phyloP scores from a whole-genome alignment of 2,797 vertebrate genomes.

The Lophius americanus region DNA sequence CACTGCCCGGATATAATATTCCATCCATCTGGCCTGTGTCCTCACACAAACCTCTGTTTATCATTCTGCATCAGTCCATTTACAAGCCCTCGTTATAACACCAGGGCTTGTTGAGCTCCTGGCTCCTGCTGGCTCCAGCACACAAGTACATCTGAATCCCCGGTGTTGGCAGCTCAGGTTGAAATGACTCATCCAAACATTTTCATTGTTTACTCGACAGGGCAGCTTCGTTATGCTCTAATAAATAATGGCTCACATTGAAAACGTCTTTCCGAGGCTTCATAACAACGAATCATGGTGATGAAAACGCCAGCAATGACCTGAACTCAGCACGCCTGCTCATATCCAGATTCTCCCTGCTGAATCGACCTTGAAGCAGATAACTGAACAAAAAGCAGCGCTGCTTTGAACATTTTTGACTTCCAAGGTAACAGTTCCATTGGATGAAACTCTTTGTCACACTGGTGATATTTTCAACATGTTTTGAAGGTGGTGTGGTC shows the following conservation, averaged over 20 bases:
- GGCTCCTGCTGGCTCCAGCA: slow-evolving; percentile 37
- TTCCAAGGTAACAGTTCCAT: slow-evolving; percentile 30
- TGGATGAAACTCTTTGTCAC: slow-evolving; percentile 32
- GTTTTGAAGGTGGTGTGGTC: slow-evolving; percentile 10
- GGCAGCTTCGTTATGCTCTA: slow-evolving; percentile 28
- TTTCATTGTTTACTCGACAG: slow-evolving; percentile 33
- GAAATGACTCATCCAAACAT: slow-evolving; percentile 42
- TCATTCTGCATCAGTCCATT: slow-evolving; percentile 15
- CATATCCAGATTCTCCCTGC: background rate
- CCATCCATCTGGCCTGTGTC: background rate
- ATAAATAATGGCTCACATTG: slow-evolving; percentile 25
- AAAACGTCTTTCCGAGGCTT: background rate
- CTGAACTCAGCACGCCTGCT: background rate
- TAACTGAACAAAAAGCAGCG: background rate
- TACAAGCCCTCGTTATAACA: slow-evolving; percentile 40
- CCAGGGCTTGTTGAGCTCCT: slow-evolving; percentile 6
- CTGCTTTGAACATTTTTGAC: slow-evolving; percentile 29
- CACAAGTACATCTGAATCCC: slow-evolving; percentile 45
- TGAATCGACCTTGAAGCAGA: slow-evolving; percentile 19
- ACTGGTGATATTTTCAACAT: slow-evolving; percentile 11
- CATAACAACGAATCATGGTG: slow-evolving; percentile 24
- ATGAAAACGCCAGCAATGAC: slow-evolving; percentile 22
- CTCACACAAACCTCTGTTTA: slow-evolving; percentile 29
- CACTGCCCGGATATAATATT: background rate
- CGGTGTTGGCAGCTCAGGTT: slow-evolving; percentile 34